Evolutionary conservation across 2,888 invertebrate genomes (phyloP).

Genomic region (Drosophila gaucha): DNA sequence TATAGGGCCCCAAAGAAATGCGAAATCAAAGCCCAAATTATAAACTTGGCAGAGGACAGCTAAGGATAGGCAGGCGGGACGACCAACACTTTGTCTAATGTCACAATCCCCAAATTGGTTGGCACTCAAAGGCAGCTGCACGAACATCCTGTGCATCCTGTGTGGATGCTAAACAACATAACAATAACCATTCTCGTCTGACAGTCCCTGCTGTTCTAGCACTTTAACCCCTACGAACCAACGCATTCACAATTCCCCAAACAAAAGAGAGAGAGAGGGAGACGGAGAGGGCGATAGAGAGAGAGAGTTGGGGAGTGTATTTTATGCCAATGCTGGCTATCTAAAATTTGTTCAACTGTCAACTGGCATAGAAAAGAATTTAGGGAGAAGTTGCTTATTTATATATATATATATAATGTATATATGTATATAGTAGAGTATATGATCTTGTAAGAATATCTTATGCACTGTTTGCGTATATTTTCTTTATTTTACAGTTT

Average conservation of each 20-base stretch:
- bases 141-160: constrained; percentile 72
- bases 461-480: neutral
- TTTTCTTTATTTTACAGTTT: neutral
- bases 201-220: constrained; percentile 29
- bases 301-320: neutral
- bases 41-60: constrained; percentile 20
- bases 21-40: constrained; percentile 45
- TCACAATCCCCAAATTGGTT: constrained; percentile 56
- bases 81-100: constrained; percentile 60
- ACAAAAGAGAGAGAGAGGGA: neutral
- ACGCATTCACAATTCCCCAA: constrained; percentile 20
- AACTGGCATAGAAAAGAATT: constrained; percentile 37
- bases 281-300: too few species aligned
- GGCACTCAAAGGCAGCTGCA: constrained; percentile 69
- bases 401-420: neutral
- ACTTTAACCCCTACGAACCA: constrained; percentile 27
- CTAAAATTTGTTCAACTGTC: constrained; percentile 55
- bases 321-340: constrained; percentile 23
- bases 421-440: constrained; percentile 4
- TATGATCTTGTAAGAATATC: too few species aligned
- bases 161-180: constrained; percentile 60
- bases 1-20: constrained; percentile 11
- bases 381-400: constrained; percentile 11
- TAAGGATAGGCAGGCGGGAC: constrained; percentile 14
- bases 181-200: constrained; percentile 57